Percentiles rank a stretch among this genome's conserved stretches.
Conservation (phyloP, 2,888 invertebrate genomes). For the Octodonta nipae region DNA sequence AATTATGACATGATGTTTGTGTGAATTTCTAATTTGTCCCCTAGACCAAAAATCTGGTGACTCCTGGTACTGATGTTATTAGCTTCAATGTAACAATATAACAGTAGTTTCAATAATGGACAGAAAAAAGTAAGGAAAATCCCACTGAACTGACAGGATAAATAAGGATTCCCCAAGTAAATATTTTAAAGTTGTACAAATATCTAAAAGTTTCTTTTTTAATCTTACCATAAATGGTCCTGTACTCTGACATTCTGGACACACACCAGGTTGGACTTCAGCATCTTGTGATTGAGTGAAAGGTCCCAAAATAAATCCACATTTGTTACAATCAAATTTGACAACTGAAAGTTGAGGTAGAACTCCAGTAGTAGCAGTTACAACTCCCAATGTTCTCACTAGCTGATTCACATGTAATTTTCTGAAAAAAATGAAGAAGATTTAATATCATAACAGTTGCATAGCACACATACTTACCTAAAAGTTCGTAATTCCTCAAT, state of each 20-base stretch:
- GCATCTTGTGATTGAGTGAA: conserved; percentile 86
- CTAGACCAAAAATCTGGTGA: too few relatives aligned
- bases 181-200: too few relatives aligned
- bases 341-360: conserved; percentile 89
- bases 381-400: conserved; percentile 85
- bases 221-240: conserved; percentile 77
- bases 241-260: conserved; percentile 92
- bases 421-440: conserved; percentile 37
- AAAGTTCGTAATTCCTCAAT: conserved; percentile 92
- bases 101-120: too few relatives aligned
- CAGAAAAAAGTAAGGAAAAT: too few relatives aligned
- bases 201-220: too few relatives aligned
- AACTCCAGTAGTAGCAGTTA: conserved; percentile 89
- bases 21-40: too few relatives aligned
- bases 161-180: too few relatives aligned
- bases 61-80: too few relatives aligned
- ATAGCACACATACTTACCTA: conserved; percentile 42
- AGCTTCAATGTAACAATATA: too few relatives aligned
- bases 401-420: conserved; percentile 86
- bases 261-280: conserved; percentile 91
- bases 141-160: too few relatives aligned
- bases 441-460: too few relatives aligned
- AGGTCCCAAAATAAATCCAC: conserved; percentile 88
- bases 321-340: conserved; percentile 94
- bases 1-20: too few relatives aligned